Conservation (phyloP, 2,113 vertebrate genomes). For the Catagonus wagneri region DNA sequence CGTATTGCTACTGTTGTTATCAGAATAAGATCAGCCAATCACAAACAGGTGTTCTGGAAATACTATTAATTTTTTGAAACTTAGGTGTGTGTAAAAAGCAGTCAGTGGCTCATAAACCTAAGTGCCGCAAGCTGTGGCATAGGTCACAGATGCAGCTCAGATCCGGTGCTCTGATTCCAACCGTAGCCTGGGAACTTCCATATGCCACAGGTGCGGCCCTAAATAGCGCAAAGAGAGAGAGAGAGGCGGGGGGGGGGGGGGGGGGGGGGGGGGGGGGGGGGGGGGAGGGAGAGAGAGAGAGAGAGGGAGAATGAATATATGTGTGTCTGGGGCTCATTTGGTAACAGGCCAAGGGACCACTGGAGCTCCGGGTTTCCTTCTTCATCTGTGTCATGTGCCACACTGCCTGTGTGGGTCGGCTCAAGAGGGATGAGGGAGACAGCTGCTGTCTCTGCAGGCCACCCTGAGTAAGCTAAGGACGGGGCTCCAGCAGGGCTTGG, state of each 20-base stretch:
- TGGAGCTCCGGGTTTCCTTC: background rate
- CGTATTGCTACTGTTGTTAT: background rate
- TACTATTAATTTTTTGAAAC: background rate
- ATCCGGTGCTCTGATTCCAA: too few species aligned
- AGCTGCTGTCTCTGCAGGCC: background rate
- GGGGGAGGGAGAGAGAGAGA: too few species aligned
- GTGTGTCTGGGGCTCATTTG: background rate
- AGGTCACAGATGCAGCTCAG: too few species aligned
- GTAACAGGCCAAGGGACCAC: background rate
- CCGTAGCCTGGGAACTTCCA: too few species aligned
- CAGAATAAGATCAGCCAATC: background rate
- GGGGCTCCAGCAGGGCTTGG: background rate
- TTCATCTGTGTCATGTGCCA: background rate
- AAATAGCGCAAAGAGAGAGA: too few species aligned
- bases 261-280: too few species aligned
- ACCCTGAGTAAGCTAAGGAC: background rate
- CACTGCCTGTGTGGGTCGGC: background rate
- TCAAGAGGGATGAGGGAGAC: background rate
- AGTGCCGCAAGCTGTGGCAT: too few species aligned
- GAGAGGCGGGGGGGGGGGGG: too few species aligned
- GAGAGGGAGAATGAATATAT: too few species aligned
- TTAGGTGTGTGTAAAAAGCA: background rate
- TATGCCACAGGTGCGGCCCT: too few species aligned
- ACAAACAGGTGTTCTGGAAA: background rate
- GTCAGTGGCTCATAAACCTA: background rate